phyloP scores from a whole-genome alignment of 2,888 invertebrate genomes.

The Melanchra persicariae region DNA sequence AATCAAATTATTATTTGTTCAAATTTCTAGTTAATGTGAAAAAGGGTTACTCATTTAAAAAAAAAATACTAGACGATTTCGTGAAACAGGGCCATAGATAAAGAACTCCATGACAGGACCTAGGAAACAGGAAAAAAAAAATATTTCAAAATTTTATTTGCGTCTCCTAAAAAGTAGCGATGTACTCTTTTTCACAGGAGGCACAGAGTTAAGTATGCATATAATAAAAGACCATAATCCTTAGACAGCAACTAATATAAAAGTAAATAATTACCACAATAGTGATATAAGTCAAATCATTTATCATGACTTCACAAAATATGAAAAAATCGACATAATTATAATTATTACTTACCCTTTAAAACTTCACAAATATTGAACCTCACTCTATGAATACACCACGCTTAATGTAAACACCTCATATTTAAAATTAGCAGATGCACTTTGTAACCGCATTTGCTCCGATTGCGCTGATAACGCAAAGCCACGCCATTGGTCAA shows the following conservation, averaged over 20 bases:
- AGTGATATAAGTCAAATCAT: not conserved
- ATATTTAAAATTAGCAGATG: conserved; percentile 22
- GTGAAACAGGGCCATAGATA: conserved; percentile 10
- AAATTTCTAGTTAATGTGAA: conserved; percentile 13
- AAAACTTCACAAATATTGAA: conserved; percentile 20
- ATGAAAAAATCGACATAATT: too few species aligned
- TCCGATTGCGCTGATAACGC: conserved; percentile 17
- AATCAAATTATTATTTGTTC: conserved; percentile 24
- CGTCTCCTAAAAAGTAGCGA: not conserved
- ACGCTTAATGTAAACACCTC: conserved; percentile 21
- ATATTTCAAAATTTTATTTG: too few species aligned
- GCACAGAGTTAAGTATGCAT: conserved; percentile 8
- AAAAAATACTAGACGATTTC: conserved; percentile 8
- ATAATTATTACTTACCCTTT: conserved; percentile 8
- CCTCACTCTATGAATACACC: conserved; percentile 20
- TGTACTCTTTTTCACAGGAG: conserved; percentile 8
- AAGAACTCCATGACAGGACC: conserved; percentile 6
- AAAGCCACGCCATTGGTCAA: conserved; percentile 15
- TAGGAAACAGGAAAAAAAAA: not conserved
- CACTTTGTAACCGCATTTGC: conserved; percentile 22
- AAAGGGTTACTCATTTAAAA: conserved; percentile 6
- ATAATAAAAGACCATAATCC: conserved; percentile 14
- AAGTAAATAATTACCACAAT: not conserved
- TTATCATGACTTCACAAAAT: not conserved
- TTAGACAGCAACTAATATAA: conserved; percentile 15